Conservation (phyloP, 2,888 invertebrate genomes). For the Carcina quercana region DNA sequence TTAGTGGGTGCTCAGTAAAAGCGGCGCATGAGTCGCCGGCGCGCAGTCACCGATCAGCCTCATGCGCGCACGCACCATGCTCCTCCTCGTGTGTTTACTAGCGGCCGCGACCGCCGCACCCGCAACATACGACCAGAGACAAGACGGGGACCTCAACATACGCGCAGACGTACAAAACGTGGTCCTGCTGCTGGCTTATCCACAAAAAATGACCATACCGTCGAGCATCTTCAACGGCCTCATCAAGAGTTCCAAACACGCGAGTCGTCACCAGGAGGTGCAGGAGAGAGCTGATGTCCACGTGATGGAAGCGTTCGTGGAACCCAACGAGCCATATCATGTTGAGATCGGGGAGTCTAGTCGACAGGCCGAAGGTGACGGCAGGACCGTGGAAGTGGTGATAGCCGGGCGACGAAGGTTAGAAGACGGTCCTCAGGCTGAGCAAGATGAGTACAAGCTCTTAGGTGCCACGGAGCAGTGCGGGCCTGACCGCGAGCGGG, state of each 20-base stretch:
- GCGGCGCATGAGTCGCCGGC: conserved; percentile 46
- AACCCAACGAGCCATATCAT: conserved; percentile 80
- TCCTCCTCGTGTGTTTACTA: conserved; percentile 35
- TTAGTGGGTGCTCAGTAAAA: conserved; percentile 58
- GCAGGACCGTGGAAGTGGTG: conserved; percentile 48
- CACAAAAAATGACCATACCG: conserved; percentile 37
- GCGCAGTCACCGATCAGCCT: conserved; percentile 45
- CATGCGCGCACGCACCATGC: conserved; percentile 44
- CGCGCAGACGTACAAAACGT: conserved; percentile 84
- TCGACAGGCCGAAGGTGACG: conserved; percentile 34
- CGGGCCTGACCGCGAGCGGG: conserved; percentile 81
- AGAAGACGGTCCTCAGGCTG: conserved; percentile 32
- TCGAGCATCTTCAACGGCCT: conserved; percentile 26
- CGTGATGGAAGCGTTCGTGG: conserved; percentile 72
- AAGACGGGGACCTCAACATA: conserved; percentile 83
- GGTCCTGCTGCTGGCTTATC: conserved; percentile 78
- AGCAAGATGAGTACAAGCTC: conserved; percentile 64
- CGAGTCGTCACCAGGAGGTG: conserved; percentile 20
- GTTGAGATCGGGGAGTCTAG: conserved; percentile 74
- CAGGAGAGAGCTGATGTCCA: conserved; percentile 63
- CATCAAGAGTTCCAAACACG: conserved; percentile 21
- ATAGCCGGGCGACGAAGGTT: conserved; percentile 46
- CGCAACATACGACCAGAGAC: conserved; percentile 79
- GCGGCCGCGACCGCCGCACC: conserved; percentile 47
- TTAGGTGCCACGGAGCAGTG: conserved; percentile 83